These are phyloP conservation scores for Tragulus kanchil DNA, from an alignment of 2,113 vertebrate genomes.

Conservation along the genomic window DNA sequence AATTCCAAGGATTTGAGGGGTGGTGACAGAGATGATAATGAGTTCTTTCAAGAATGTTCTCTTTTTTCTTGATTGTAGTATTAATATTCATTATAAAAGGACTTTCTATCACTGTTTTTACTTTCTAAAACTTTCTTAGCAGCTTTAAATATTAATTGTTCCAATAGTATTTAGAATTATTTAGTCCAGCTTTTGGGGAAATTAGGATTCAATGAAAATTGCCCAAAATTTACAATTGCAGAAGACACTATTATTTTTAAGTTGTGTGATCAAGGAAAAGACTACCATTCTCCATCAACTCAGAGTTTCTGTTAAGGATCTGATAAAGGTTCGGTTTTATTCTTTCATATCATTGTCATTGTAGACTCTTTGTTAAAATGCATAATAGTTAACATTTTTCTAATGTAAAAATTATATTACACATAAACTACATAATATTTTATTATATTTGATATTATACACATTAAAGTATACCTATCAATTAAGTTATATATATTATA, in stretches of 20 bases:
- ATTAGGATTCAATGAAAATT: neutral
- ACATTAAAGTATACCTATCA: neutral
- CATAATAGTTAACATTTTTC: neutral
- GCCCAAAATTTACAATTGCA: neutral
- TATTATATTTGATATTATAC: neutral
- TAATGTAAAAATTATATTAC: constrained; percentile 13
- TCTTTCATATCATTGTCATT: neutral
- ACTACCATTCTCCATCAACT: neutral
- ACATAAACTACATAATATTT: neutral
- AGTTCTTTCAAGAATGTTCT: neutral
- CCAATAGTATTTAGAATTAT: neutral
- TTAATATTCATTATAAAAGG: neutral
- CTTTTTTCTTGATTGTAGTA: neutral
- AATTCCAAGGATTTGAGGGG: neutral
- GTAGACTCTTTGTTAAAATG: neutral
- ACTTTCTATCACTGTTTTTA: neutral
- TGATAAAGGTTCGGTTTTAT: neutral
- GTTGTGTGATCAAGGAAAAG: neutral
- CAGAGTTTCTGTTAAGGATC: neutral
- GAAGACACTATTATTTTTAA: neutral
- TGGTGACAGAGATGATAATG: neutral
- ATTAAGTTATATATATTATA: neutral
- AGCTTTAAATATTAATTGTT: neutral
- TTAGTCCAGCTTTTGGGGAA: neutral
- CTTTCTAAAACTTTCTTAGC: neutral